A percentile compares a stretch with the other conserved stretches of the same genome.
phyloP scores from a whole-genome alignment of 2,888 invertebrate genomes.

The Diarsia dahlii region DNA sequence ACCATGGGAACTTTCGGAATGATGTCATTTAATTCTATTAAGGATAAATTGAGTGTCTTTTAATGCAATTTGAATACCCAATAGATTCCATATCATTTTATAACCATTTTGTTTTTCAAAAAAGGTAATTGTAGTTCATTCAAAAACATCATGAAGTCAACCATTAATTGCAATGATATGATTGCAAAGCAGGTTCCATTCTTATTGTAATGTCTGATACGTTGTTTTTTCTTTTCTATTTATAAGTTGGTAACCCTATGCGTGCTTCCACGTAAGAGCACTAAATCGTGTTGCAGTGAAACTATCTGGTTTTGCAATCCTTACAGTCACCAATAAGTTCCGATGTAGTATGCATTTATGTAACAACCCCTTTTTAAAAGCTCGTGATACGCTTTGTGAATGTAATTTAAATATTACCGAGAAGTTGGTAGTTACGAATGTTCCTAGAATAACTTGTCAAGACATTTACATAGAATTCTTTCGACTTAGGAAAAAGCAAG shows the following conservation, averaged over 20 bases:
- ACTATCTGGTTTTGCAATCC: conserved; percentile 68
- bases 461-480: conserved; percentile 26
- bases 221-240: not conserved
- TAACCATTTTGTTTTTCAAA: not conserved
- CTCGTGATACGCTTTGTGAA: conserved; percentile 42
- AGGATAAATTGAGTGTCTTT: not conserved
- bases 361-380: conserved; percentile 63
- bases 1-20: not conserved
- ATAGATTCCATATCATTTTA: not conserved
- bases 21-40: not conserved
- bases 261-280: conserved; percentile 63
- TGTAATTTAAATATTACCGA: conserved; percentile 52
- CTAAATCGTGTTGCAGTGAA: conserved; percentile 61
- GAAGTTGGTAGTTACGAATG: conserved; percentile 32
- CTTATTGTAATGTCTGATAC: not conserved
- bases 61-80: not conserved
- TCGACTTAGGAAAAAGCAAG: conserved; percentile 29
- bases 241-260: conserved; percentile 54
- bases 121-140: not conserved
- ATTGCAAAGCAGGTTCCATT: not conserved
- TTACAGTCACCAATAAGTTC: conserved; percentile 56
- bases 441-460: conserved; percentile 36
- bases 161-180: not conserved
- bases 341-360: conserved; percentile 59
- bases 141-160: not conserved